These are phyloP conservation scores for Agrenia bidenticulata DNA, from an alignment of 2,888 invertebrate species.

Conservation along the genomic window DNA sequence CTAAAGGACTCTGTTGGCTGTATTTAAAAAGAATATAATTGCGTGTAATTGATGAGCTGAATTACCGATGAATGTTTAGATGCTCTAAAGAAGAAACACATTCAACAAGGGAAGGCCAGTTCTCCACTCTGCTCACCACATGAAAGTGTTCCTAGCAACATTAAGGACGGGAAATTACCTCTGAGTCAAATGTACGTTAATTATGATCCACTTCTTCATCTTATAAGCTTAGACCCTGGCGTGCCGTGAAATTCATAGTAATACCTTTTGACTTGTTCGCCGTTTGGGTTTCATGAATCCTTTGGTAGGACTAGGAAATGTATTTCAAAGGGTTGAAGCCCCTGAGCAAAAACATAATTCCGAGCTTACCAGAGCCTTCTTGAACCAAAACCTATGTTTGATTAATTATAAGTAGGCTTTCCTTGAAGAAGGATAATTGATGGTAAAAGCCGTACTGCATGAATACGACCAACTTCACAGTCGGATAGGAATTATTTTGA, in stretches of 20 bases:
- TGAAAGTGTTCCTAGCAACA: slow-evolving; percentile 42
- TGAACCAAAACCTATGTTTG: no score
- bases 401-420: no score
- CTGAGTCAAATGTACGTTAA: slow-evolving; percentile 50
- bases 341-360: no score
- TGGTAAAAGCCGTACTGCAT: neutral
- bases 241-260: neutral
- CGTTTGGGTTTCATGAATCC: no score
- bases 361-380: no score
- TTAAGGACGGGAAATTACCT: slow-evolving; percentile 50
- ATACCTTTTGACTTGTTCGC: neutral
- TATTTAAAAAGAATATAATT: no score
- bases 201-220: neutral
- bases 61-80: slow-evolving; percentile 29
- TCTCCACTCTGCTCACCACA: slow-evolving; percentile 51
- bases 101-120: slow-evolving; percentile 42
- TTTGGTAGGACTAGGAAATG: no score
- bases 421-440: slow-evolving; percentile 2
- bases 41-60: neutral
- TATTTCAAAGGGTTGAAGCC: no score
- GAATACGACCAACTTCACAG: no score
- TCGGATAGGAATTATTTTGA: no score
- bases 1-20: no score
- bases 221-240: neutral
- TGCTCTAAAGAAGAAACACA: slow-evolving; percentile 50